Evolutionary conservation across 2,113 vertebrate species (phyloP).

Genomic region (Gobius niger): DNA sequence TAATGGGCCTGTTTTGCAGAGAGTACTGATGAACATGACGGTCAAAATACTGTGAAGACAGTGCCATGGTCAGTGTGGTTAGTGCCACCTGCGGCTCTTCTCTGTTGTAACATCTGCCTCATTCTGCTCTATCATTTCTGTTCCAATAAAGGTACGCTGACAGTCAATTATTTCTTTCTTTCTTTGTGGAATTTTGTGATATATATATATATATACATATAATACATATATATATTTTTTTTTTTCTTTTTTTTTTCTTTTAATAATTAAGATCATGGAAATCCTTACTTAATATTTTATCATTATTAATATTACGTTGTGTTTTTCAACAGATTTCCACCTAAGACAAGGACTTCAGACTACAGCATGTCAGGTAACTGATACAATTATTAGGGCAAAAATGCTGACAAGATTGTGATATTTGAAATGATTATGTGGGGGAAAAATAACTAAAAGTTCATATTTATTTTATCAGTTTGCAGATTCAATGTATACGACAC

Average conservation of each 20-base stretch:
- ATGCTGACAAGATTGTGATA: background rate
- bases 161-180: no score
- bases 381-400: background rate
- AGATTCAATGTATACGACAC: background rate
- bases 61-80: background rate
- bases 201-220: no score
- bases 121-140: background rate
- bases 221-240: no score
- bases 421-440: background rate
- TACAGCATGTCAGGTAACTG: background rate
- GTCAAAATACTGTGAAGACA: background rate
- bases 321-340: background rate
- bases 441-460: background rate
- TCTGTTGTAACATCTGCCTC: background rate
- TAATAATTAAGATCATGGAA: no score
- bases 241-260: no score
- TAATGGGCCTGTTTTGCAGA: background rate
- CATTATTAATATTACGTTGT: no score
- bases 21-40: background rate
- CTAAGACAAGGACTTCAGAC: background rate
- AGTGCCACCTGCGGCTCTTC: background rate
- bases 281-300: no score
- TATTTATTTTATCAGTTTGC: background rate
- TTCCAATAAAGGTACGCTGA: background rate
- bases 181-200: no score